These are phyloP conservation scores for Hapalemur alaotrensis DNA, from an alignment of 2,797 vertebrate genomes.

Conservation along the genomic window DNA sequence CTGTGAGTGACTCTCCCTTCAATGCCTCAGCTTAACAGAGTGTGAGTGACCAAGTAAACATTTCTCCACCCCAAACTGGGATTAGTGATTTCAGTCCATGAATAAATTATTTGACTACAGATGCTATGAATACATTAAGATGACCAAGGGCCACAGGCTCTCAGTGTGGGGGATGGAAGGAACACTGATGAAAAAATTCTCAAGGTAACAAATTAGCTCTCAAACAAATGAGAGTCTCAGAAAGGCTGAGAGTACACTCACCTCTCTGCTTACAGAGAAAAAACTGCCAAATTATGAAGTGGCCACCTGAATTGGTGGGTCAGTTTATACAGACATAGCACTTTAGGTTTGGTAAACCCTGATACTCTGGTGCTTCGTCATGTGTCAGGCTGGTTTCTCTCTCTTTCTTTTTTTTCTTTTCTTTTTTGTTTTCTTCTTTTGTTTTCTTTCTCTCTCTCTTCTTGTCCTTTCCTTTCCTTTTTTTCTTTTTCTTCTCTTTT, in stretches of 20 bases:
- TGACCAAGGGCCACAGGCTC: constrained; percentile 74
- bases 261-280: constrained; percentile 57
- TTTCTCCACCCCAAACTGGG: constrained; percentile 76
- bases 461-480: neutral
- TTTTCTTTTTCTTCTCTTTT: neutral
- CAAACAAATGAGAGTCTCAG: constrained; percentile 83
- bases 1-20: constrained; percentile 53
- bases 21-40: constrained; percentile 62
- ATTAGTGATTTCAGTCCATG: constrained; percentile 82
- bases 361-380: neutral
- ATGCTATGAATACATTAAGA: constrained; percentile 86
- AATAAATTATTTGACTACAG: constrained; percentile 87
- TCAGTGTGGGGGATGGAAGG: constrained; percentile 60
- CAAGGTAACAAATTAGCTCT: constrained; percentile 82
- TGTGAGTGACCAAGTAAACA: constrained; percentile 80
- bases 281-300: constrained; percentile 41
- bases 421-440: neutral
- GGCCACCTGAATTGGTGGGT: neutral
- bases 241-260: constrained; percentile 78
- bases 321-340: neutral
- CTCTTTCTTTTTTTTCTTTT: neutral
- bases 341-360: constrained; percentile 29
- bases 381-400: neutral
- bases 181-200: constrained; percentile 85
- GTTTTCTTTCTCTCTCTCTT: neutral